These are phyloP conservation scores for Betta splendens DNA, from an alignment of 2,797 vertebrate species.

Conservation along the genomic window DNA sequence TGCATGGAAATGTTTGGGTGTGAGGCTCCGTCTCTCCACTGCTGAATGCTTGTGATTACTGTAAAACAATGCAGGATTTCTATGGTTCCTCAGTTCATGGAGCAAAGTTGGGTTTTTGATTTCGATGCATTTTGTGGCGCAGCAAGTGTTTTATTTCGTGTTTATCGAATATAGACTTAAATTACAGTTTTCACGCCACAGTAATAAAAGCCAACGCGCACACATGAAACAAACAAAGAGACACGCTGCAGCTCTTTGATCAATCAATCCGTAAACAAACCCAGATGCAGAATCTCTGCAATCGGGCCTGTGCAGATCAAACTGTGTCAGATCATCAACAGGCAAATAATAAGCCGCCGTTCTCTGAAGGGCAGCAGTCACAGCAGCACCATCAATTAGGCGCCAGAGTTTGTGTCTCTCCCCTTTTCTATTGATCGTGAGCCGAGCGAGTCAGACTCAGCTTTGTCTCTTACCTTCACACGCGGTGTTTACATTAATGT, in stretches of 20 bases:
- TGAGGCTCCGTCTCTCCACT: background rate
- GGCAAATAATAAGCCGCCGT: conserved; percentile 74
- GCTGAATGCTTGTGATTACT: background rate
- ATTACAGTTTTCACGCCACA: conserved; percentile 49
- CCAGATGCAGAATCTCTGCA: conserved; percentile 68
- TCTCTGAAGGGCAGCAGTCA: conserved; percentile 79
- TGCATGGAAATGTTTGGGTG: background rate
- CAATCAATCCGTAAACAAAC: conserved; percentile 80
- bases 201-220: conserved; percentile 63
- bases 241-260: conserved; percentile 77
- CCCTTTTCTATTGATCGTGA: conserved; percentile 60
- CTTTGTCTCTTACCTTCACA: conserved; percentile 61
- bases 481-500: conserved; percentile 53
- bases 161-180: conserved; percentile 67
- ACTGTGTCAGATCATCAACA: conserved; percentile 78
- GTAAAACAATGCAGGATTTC: conserved; percentile 1
- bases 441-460: conserved; percentile 51
- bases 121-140: conserved; percentile 4
- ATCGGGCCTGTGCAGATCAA: conserved; percentile 76
- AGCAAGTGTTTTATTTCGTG: conserved; percentile 24
- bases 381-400: conserved; percentile 78
- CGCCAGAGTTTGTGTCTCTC: conserved; percentile 55
- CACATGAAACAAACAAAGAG: conserved; percentile 80
- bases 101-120: conserved; percentile 13
- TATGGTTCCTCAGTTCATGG: conserved; percentile 7